phyloP scores from a whole-genome alignment of 2,797 vertebrate genomes.

The Hafferia zeledoni region DNA sequence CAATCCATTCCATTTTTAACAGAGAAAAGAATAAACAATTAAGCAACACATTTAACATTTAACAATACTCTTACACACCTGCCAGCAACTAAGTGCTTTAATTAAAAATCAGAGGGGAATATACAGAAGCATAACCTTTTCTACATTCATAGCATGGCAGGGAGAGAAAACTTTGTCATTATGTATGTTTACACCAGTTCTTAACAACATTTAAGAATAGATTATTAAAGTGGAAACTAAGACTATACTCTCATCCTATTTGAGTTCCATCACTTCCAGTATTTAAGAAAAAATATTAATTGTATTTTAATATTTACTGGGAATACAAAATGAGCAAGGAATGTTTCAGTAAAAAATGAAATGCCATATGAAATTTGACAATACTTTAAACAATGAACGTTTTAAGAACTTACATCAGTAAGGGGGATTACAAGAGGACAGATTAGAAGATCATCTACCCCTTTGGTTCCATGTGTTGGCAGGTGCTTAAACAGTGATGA shows the following conservation, averaged over 20 bases:
- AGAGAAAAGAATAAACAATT: constrained; percentile 75
- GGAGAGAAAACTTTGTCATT: constrained; percentile 25
- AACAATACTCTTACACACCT: constrained; percentile 65
- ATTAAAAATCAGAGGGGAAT: constrained; percentile 68
- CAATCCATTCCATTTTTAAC: constrained; percentile 66
- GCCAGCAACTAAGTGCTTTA: constrained; percentile 70
- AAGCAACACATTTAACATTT: constrained; percentile 55
- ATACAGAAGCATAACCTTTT: constrained; percentile 47
- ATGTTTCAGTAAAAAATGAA: background rate
- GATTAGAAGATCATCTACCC: background rate
- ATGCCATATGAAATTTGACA: background rate
- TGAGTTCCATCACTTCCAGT: background rate
- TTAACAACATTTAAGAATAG: background rate
- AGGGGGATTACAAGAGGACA: background rate
- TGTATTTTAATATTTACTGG: background rate
- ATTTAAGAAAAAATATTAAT: background rate
- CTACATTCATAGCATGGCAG: background rate
- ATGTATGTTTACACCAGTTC: background rate
- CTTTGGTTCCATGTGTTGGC: background rate
- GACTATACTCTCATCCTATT: background rate
- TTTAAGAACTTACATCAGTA: background rate
- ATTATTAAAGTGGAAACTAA: background rate
- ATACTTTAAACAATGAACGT: background rate
- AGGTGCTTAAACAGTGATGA: background rate
- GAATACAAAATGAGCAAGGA: background rate